Percentiles rank a stretch among this genome's conserved stretches.
Evolutionary conservation across 2,888 invertebrate genomes (phyloP).

Genomic region (Chromoteleia sp.): DNA sequence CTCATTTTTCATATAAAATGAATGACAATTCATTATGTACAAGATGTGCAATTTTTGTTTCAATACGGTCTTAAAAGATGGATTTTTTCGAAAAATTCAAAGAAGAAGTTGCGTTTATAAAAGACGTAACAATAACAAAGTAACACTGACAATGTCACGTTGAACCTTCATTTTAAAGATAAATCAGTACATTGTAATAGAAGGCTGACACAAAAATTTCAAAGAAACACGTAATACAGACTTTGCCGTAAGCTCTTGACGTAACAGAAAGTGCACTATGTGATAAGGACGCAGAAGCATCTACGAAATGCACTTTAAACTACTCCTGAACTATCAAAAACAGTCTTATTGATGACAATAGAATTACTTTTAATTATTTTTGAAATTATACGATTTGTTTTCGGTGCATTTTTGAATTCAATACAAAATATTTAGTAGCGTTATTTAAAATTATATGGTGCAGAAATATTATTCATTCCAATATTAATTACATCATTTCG

Average conservation of each 20-base stretch:
- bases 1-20: too few species aligned
- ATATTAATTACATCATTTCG: conserved; percentile 1
- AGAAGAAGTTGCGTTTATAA: conserved; percentile 6
- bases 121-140: conserved; percentile 19
- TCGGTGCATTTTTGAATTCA: not conserved
- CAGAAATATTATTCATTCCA: not conserved
- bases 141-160: conserved; percentile 68
- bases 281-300: conserved; percentile 12
- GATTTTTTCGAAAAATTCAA: conserved; percentile 6
- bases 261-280: conserved; percentile 33
- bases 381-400: too few species aligned
- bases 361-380: too few species aligned
- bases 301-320: conserved; percentile 5
- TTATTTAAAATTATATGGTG: not conserved
- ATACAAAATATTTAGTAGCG: not conserved
- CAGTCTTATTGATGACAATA: not conserved
- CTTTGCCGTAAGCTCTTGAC: conserved; percentile 17
- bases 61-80: not conserved
- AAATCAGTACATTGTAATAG: conserved; percentile 28
- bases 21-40: not conserved
- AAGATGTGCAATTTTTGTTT: not conserved
- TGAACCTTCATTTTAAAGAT: conserved; percentile 66
- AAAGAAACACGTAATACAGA: conserved; percentile 12
- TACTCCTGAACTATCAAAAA: not conserved
- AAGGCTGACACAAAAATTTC: conserved; percentile 21